Base-by-base conservation (phyloP, 2,797 vertebrate genomes). In the Sebastes vulpes region DNA sequence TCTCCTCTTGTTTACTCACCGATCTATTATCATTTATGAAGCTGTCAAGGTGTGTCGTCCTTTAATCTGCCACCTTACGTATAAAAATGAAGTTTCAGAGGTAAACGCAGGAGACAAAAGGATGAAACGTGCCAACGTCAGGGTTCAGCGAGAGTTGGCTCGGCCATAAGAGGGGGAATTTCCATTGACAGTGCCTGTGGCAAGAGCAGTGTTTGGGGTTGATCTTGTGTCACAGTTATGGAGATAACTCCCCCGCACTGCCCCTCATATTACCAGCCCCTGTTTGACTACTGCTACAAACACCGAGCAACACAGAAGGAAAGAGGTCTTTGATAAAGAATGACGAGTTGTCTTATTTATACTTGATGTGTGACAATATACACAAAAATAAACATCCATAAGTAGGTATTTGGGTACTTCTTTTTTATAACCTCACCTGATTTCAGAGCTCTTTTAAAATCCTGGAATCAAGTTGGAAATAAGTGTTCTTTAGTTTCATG, bases 191-290 rank as follows among this genome's bases (percentile, higher is more conserved):
- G n/a, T 25, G 72, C 83, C 75, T 28, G 28, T 57, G 61, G 79
- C 64, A 18, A 64, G 29, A 72, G 32, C 1, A 4, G 32, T 28
- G 85, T 83, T 83, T 66, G 70, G 63, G 78, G 72, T 77, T 82
- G 65, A 76, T 84, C 69, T 52, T 12, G 65, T 75, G 75, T 79
- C 82, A 78, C 31, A 59, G 57, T 73, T 69, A 56, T 80, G 84
- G 65, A 54, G 79, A 85, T 63, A 82, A 42, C 10, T 76, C 64
- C 3, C 83, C 88, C 16, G 4, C 75, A 79, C 12, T n/a, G 68
- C 84, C 80, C 80, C 80, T 81, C 65, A 89, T 85, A n/a, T 48
- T 53, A 68, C 28, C 75, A 65, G 56, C 68, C 23, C 11, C 67
- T 32, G 64, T 54, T 26, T 14, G 38, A 57, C 31, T 65, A 59